phyloP scores from a whole-genome alignment of 1,140 invertebrate species.

The Heliothis virescens region DNA sequence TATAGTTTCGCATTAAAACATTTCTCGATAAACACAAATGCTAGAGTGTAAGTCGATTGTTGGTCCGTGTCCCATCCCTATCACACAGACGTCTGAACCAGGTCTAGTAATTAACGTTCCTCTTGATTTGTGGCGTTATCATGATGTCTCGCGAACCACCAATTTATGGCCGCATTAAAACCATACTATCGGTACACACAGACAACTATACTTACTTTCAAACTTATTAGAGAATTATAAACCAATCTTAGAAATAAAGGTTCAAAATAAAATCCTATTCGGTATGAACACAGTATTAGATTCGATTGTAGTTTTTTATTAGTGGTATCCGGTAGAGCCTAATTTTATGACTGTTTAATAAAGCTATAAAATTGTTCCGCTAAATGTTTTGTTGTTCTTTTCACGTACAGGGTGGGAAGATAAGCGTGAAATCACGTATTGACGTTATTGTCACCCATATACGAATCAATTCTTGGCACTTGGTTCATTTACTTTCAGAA shows the following conservation, averaged over 20 bases:
- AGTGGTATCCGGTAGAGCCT: background rate
- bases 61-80: constrained; percentile 29
- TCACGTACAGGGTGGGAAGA: background rate
- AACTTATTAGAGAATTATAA: constrained; percentile 46
- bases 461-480: too few relatives aligned
- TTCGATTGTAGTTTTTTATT: constrained; percentile 21
- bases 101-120: constrained; percentile 62
- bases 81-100: constrained; percentile 27
- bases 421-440: background rate
- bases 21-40: too few relatives aligned
- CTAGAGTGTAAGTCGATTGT: background rate
- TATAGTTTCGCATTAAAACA: background rate
- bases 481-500: background rate
- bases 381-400: background rate
- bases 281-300: background rate
- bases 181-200: constrained; percentile 22
- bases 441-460: background rate
- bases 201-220: constrained; percentile 40
- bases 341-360: constrained; percentile 26
- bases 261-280: background rate
- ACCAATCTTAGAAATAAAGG: constrained; percentile 25
- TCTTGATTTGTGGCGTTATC: constrained; percentile 71
- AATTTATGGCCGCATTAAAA: constrained; percentile 65
- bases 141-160: constrained; percentile 58
- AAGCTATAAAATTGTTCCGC: background rate